phyloP scores from a whole-genome alignment of 2,113 vertebrate species.

The Amia ocellicauda region DNA sequence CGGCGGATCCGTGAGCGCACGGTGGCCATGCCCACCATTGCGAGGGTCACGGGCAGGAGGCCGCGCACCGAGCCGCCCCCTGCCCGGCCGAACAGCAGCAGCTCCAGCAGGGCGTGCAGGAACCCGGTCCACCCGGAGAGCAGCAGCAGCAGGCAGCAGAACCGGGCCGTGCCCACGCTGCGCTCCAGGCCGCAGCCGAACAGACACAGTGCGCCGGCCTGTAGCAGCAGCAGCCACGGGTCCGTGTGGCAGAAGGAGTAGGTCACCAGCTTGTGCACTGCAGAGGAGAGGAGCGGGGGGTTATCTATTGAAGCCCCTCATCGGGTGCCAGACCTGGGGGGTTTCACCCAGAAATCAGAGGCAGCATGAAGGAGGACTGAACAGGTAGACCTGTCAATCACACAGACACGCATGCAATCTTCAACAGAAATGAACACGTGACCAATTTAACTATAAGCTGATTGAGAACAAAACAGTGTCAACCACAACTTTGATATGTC shows the following conservation, averaged over 20 bases:
- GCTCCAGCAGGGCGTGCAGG: slow-evolving; percentile 50
- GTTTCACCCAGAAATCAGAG: background rate
- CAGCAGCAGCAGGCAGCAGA: slow-evolving; percentile 56
- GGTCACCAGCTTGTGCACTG: slow-evolving; percentile 75
- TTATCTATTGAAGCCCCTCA: background rate
- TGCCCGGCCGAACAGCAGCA: slow-evolving; percentile 22
- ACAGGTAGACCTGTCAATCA: too few species aligned
- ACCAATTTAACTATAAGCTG: background rate
- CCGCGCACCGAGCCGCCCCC: slow-evolving; percentile 41
- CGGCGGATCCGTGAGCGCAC: slow-evolving; percentile 54
- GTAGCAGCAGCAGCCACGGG: slow-evolving; percentile 53
- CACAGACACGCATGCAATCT: too few species aligned
- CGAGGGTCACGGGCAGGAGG: slow-evolving; percentile 66
- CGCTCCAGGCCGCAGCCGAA: slow-evolving; percentile 71
- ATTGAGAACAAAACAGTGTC: background rate
- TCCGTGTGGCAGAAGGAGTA: slow-evolving; percentile 72
- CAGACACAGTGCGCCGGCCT: slow-evolving; percentile 56
- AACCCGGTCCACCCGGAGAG: slow-evolving; percentile 57
- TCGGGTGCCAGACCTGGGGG: background rate
- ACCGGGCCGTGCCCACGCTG: slow-evolving; percentile 66
- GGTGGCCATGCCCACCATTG: slow-evolving; percentile 57
- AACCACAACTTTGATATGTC: too few species aligned
- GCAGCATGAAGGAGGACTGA: too few species aligned
- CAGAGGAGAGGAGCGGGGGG: background rate
- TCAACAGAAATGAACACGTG: background rate